phyloP scores from a whole-genome alignment of 2,888 invertebrate genomes.

The Stegana nigrithorax region DNA sequence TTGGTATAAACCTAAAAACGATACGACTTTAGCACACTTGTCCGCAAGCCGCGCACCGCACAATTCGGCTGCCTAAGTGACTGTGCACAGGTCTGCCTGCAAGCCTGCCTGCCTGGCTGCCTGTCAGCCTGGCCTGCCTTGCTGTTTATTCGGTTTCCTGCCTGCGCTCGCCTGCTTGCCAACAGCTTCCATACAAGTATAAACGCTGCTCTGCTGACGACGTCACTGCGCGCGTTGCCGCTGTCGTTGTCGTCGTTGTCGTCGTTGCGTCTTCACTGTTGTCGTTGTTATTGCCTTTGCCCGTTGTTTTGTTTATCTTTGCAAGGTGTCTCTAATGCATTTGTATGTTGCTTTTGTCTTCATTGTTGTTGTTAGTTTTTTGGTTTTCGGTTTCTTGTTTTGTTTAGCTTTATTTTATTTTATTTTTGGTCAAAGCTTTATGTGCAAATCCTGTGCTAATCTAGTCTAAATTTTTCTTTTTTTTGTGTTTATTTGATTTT shows the following conservation, averaged over 20 bases:
- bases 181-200: neutral
- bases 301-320: conserved; percentile 25
- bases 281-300: neutral
- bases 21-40: conserved; percentile 1
- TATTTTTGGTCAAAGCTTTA: conserved; percentile 41
- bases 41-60: neutral
- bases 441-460: conserved; percentile 55
- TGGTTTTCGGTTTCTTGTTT: conserved; percentile 33
- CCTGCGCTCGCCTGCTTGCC: conserved; percentile 6
- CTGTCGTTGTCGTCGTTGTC: neutral
- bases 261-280: neutral
- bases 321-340: conserved; percentile 51
- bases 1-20: conserved; percentile 7
- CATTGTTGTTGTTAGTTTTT: conserved; percentile 20
- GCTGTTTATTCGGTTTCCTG: neutral
- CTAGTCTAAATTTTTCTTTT: conserved; percentile 26
- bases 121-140: neutral
- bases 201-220: neutral
- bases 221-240: neutral
- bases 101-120: neutral
- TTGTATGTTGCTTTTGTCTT: conserved; percentile 25
- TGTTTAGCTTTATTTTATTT: conserved; percentile 13
- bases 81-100: neutral
- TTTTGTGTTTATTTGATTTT: neutral
- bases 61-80: neutral